Evolutionary conservation across 2,797 vertebrate genomes (phyloP).

Genomic region (Danio albolineatus): DNA sequence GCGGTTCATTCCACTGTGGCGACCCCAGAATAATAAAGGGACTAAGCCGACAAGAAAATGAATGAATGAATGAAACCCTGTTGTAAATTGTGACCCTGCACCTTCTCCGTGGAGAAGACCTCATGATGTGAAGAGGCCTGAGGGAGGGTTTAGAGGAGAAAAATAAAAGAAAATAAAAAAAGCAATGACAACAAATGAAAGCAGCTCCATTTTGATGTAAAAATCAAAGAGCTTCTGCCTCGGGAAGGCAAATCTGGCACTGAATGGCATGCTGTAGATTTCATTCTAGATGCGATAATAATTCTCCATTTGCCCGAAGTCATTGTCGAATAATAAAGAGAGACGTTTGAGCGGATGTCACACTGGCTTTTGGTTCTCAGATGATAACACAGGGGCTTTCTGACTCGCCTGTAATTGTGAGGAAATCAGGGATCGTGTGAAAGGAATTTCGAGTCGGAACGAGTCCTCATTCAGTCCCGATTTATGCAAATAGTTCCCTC

Average conservation of each 20-base stretch:
- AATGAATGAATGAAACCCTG: too few relatives aligned
- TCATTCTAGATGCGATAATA: slow-evolving; percentile 27
- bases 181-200: slow-evolving; percentile 19
- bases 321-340: slow-evolving; percentile 1
- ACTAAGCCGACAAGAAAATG: too few relatives aligned
- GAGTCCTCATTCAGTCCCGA: slow-evolving; percentile 30
- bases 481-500: slow-evolving; percentile 45
- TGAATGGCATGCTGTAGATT: neutral
- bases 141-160: slow-evolving; percentile 37
- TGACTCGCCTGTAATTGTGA: slow-evolving; percentile 27
- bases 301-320: neutral
- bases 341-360: slow-evolving; percentile 33
- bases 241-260: neutral
- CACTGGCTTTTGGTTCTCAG: slow-evolving; percentile 2
- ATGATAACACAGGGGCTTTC: neutral
- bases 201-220: slow-evolving; percentile 1
- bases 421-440: slow-evolving; percentile 26
- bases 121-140: slow-evolving; percentile 12
- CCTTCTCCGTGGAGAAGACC: neutral
- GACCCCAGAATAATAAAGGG: too few relatives aligned
- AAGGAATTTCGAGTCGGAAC: slow-evolving; percentile 29
- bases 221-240: slow-evolving; percentile 19
- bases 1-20: too few relatives aligned
- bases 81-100: too few relatives aligned
- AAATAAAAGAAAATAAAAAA: neutral